These are phyloP conservation scores for Urocynchramus pylzowi DNA, from an alignment of 2,113 vertebrate genomes.

Conservation along the genomic window DNA sequence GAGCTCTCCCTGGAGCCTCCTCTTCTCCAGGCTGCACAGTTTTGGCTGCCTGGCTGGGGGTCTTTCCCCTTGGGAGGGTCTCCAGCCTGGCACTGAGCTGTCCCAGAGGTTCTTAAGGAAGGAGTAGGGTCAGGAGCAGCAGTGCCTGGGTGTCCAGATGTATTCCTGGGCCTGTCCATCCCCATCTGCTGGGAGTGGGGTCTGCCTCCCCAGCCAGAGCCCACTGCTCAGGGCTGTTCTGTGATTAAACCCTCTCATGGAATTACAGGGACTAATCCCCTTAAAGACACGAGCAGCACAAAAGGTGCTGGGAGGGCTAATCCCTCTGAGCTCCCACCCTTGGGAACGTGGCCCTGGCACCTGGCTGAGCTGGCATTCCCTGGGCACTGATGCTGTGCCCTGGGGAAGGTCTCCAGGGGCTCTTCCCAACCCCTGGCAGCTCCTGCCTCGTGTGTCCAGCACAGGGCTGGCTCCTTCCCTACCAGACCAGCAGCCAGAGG, in stretches of 20 bases:
- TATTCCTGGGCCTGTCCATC: accelerated
- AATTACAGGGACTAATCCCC: background rate
- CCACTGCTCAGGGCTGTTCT: accelerated
- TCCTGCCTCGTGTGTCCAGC: background rate
- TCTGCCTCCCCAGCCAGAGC: background rate
- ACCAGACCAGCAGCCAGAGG: background rate
- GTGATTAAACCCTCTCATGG: background rate
- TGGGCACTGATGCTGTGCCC: accelerated
- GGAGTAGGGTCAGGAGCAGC: background rate
- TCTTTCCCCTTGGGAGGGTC: background rate
- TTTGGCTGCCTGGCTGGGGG: background rate
- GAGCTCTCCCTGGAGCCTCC: background rate
- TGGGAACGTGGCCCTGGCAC: accelerated
- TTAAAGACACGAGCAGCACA: background rate
- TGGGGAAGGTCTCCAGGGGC: background rate
- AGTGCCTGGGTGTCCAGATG: accelerated
- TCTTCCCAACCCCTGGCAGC: background rate
- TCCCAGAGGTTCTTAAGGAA: accelerated
- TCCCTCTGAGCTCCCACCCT: background rate
- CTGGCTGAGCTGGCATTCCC: background rate
- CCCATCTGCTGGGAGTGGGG: background rate
- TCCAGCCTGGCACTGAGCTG: background rate
- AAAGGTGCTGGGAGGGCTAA: background rate
- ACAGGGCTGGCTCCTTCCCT: background rate
- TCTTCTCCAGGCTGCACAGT: background rate